A percentile compares a stretch with the other conserved stretches of the same genome.
These are phyloP conservation scores for Ceratotherium simum DNA, from an alignment of 2,113 vertebrate genomes.

Conservation along the genomic window DNA sequence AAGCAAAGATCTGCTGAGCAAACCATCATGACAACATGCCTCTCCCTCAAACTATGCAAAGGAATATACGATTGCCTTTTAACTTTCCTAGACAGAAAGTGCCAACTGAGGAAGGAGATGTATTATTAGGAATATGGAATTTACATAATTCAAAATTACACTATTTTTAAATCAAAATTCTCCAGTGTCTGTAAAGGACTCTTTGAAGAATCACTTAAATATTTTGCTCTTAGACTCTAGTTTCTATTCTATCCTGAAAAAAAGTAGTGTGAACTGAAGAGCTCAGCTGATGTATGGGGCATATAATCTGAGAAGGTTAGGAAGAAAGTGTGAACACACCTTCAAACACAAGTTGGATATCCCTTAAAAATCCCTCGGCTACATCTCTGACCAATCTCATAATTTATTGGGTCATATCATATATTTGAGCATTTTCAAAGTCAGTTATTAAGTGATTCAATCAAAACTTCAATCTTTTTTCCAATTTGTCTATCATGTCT, in stretches of 20 bases:
- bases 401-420: neutral
- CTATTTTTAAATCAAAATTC: neutral
- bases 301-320: neutral
- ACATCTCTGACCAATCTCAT: neutral
- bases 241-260: neutral
- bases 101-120: neutral
- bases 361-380: neutral
- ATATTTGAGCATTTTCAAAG: neutral
- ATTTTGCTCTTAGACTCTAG: neutral
- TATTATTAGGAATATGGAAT: neutral
- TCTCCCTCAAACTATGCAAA: neutral
- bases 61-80: neutral
- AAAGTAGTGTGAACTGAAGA: neutral
- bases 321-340: neutral
- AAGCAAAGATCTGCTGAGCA: neutral
- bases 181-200: neutral
- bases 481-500: neutral
- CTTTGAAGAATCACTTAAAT: neutral
- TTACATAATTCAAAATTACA: neutral
- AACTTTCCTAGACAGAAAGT: neutral
- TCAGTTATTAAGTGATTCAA: neutral
- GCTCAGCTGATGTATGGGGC: neutral
- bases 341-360: neutral
- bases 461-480: neutral
- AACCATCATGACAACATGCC: neutral